These are phyloP conservation scores for Tamandua tetradactyla DNA, from an alignment of 2,797 vertebrate species.

Conservation along the genomic window DNA sequence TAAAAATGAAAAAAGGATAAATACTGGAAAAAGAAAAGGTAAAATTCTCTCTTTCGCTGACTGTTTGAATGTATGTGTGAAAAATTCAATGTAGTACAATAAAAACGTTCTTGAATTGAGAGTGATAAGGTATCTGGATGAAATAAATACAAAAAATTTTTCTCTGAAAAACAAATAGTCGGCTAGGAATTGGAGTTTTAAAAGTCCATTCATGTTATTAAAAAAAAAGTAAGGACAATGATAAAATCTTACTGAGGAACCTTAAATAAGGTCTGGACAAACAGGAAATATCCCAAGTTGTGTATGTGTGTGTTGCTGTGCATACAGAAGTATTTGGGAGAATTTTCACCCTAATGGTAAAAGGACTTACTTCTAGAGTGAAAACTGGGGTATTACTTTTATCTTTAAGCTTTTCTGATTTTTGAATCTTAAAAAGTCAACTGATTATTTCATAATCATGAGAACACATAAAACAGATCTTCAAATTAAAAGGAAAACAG, in stretches of 20 bases:
- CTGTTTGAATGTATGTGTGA: not conserved
- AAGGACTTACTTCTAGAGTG: not conserved
- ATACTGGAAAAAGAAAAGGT: not conserved
- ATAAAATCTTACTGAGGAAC: not conserved
- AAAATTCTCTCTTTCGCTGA: not conserved
- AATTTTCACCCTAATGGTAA: not conserved
- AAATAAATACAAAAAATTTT: not conserved
- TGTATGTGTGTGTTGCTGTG: not conserved
- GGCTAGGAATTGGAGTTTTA: not conserved
- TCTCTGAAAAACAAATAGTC: not conserved
- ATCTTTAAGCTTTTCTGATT: not conserved
- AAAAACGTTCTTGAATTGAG: not conserved
- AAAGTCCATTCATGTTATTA: not conserved
- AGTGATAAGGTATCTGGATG: not conserved
- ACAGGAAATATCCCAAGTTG: not conserved
- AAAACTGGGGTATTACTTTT: not conserved
- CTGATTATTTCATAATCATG: not conserved
- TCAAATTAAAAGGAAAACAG: not conserved
- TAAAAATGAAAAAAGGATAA: not conserved
- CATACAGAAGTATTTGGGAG: not conserved
- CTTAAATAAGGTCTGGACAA: not conserved
- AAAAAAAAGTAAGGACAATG: not conserved
- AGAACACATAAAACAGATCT: not conserved
- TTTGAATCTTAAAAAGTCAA: not conserved
- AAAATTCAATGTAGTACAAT: not conserved